These are phyloP conservation scores for Ambastaia sidthimunki DNA, from an alignment of 2,797 vertebrate species.

Conservation along the genomic window DNA sequence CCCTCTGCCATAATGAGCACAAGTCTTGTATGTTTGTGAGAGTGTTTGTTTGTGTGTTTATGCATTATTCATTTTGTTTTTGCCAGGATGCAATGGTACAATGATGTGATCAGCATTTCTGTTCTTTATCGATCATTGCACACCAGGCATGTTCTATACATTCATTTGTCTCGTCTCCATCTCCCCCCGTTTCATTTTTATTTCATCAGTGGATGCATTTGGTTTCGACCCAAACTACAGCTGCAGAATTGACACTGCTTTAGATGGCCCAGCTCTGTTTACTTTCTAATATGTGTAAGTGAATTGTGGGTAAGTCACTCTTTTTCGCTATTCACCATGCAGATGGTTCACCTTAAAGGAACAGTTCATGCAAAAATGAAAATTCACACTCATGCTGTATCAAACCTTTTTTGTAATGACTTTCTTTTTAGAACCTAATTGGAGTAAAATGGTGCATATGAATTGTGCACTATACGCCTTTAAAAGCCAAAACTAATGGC, in stretches of 20 bases:
- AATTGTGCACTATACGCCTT: too few species aligned
- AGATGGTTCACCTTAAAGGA: background rate
- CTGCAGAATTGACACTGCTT: background rate
- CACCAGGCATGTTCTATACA: background rate
- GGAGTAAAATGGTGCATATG: too few species aligned
- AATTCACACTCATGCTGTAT: background rate
- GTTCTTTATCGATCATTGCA: constrained; percentile 25
- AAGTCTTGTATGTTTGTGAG: constrained; percentile 20
- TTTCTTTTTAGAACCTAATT: too few species aligned
- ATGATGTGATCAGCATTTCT: constrained; percentile 46
- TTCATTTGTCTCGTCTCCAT: background rate
- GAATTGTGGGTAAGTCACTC: background rate
- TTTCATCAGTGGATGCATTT: background rate
- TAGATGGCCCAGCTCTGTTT: background rate
- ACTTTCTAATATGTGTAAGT: background rate
- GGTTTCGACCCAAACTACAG: background rate
- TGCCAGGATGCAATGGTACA: background rate
- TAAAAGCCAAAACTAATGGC: too few species aligned
- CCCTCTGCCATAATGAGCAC: constrained; percentile 52
- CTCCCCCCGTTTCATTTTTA: constrained; percentile 11
- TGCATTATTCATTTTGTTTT: constrained; percentile 51
- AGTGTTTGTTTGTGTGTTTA: constrained; percentile 31
- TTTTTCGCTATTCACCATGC: background rate
- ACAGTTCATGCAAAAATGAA: background rate
- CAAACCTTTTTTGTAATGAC: too few species aligned